Percentiles rank a stretch among this genome's conserved stretches.
Evolutionary conservation across 2,797 vertebrate species (phyloP).

Genomic region (Onychomys leucogaster): DNA sequence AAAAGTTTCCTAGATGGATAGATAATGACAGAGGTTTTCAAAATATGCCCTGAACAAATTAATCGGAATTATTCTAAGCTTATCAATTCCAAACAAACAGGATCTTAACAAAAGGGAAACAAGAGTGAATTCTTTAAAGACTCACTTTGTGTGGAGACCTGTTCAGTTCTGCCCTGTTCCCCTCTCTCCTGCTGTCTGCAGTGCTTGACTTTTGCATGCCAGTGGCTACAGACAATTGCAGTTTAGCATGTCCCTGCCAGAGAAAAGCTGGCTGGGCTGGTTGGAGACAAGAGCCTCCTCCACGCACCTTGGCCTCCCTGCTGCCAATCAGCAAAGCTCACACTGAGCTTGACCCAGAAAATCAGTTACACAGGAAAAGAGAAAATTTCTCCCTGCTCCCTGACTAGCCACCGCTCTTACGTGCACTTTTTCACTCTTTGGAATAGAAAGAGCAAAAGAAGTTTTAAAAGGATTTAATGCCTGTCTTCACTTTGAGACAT

Average conservation of each 20-base stretch:
- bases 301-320: neutral
- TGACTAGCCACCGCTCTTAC: neutral
- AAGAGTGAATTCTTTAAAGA: neutral
- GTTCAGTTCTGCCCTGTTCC: neutral
- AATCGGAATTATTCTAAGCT: neutral
- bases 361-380: neutral
- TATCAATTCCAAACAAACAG: neutral
- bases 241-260: neutral
- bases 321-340: constrained; percentile 33
- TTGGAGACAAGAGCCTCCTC: neutral
- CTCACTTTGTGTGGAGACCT: neutral
- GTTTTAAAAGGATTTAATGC: constrained; percentile 51
- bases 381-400: neutral
- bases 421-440: neutral
- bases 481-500: neutral
- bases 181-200: neutral
- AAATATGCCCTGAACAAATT: neutral
- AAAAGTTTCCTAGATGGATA: neutral
- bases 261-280: neutral
- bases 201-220: neutral
- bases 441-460: neutral
- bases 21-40: neutral
- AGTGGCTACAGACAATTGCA: neutral
- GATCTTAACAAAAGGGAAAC: neutral
- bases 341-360: constrained; percentile 52